Conservation (phyloP, 1,140 invertebrate genomes). For the Arctopsyche grandis region DNA sequence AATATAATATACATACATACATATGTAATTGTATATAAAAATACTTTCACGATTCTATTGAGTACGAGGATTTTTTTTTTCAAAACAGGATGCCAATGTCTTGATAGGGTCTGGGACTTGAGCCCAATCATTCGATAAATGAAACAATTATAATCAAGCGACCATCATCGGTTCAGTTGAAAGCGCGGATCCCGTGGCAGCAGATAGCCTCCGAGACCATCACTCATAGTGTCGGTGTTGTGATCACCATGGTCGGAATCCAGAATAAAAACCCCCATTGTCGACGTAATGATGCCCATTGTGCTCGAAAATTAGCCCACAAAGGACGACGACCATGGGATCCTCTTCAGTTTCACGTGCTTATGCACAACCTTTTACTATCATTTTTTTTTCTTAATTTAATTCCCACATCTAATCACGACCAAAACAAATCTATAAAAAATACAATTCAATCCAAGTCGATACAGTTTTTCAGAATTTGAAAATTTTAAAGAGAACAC, state of each 20-base stretch:
- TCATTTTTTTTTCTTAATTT: too few species aligned
- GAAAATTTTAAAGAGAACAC: too few species aligned
- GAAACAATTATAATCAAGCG: background rate
- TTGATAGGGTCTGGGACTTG: too few species aligned
- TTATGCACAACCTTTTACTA: background rate
- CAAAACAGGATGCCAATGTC: too few species aligned
- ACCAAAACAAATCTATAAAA: too few species aligned
- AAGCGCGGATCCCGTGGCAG: background rate
- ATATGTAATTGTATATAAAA: too few species aligned
- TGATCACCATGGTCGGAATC: constrained; percentile 20
- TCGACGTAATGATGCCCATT: constrained; percentile 38
- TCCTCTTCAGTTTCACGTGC: background rate
- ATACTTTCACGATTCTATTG: too few species aligned
- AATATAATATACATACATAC: too few species aligned
- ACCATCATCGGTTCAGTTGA: background rate
- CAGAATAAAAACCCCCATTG: constrained; percentile 25
- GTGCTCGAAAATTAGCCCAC: constrained; percentile 20
- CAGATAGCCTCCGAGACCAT: constrained; percentile 4
- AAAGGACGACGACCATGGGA: constrained; percentile 13
- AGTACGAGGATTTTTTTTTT: too few species aligned
- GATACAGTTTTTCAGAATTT: too few species aligned
- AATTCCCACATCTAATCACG: too few species aligned
- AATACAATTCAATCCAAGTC: too few species aligned
- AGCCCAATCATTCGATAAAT: background rate
- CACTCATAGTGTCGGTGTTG: constrained; percentile 31